Conservation (phyloP, 2,113 vertebrate genomes). For the Rhinoderma darwinii region DNA sequence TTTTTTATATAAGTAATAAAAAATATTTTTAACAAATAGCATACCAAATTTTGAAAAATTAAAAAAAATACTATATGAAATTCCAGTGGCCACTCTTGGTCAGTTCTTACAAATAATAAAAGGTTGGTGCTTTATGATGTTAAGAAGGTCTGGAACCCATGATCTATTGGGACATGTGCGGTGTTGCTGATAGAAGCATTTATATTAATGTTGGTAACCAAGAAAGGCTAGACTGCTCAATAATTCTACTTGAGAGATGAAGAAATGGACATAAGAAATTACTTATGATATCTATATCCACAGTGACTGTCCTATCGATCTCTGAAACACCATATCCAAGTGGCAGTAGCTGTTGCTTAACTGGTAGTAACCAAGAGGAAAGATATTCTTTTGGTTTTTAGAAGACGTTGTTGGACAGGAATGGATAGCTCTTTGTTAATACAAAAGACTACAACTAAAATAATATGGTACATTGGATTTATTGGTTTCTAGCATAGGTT, state of each 20-base stretch:
- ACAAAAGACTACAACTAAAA: not conserved
- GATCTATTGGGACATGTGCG: conserved; percentile 25
- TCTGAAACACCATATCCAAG: conserved; percentile 4
- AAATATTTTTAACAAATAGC: not conserved
- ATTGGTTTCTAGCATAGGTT: not conserved
- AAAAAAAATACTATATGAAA: not conserved
- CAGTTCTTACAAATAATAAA: conserved; percentile 50
- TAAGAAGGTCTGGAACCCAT: not conserved
- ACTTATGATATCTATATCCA: conserved; percentile 7
- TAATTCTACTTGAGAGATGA: conserved; percentile 48
- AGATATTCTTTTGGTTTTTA: not conserved
- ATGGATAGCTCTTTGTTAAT: not conserved
- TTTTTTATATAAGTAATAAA: conserved; percentile 55
- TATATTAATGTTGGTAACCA: conserved; percentile 51
- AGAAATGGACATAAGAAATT: conserved; percentile 40
- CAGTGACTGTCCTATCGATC: not conserved
- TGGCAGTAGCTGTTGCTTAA: not conserved
- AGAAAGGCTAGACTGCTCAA: conserved; percentile 46
- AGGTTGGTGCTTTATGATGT: not conserved
- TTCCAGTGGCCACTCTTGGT: conserved; percentile 56
- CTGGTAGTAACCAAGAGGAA: not conserved
- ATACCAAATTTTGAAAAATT: not conserved
- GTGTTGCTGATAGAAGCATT: conserved; percentile 8
- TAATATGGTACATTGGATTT: not conserved
- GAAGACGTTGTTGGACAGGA: not conserved